Conservation (phyloP, 2,113 vertebrate species). For the Sporophila hypoxantha region DNA sequence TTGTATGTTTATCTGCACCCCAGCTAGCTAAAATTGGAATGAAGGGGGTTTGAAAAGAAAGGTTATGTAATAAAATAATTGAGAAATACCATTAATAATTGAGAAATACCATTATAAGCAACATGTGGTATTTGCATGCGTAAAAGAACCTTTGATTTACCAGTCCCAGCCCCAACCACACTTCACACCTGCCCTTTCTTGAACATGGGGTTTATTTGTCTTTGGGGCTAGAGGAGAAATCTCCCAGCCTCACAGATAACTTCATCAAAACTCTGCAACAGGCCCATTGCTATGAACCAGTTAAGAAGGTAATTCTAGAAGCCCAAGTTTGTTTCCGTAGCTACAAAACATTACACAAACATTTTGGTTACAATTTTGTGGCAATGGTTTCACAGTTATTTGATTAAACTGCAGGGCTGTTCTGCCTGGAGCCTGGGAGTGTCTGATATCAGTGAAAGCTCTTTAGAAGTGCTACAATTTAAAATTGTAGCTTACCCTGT, state of each 20-base stretch:
- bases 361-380: constrained; percentile 71
- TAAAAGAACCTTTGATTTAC: neutral
- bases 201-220: neutral
- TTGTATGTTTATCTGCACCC: neutral
- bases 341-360: constrained; percentile 78
- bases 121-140: neutral
- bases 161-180: neutral
- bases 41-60: neutral
- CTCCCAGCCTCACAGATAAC: neutral
- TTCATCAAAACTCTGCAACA: neutral
- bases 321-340: constrained; percentile 72
- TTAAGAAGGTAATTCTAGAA: constrained; percentile 71
- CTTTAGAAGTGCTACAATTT: constrained; percentile 58
- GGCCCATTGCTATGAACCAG: constrained; percentile 38
- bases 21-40: neutral
- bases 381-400: constrained; percentile 68
- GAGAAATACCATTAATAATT: neutral
- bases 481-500: constrained; percentile 64
- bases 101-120: neutral
- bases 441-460: constrained; percentile 56
- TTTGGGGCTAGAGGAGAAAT: neutral
- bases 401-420: constrained; percentile 58
- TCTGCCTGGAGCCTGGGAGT: constrained; percentile 51
- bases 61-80: neutral
- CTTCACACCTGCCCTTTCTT: neutral